Base-by-base conservation (phyloP, 2,888 invertebrate genomes). In the Leptodirus hochenwartii region DNA sequence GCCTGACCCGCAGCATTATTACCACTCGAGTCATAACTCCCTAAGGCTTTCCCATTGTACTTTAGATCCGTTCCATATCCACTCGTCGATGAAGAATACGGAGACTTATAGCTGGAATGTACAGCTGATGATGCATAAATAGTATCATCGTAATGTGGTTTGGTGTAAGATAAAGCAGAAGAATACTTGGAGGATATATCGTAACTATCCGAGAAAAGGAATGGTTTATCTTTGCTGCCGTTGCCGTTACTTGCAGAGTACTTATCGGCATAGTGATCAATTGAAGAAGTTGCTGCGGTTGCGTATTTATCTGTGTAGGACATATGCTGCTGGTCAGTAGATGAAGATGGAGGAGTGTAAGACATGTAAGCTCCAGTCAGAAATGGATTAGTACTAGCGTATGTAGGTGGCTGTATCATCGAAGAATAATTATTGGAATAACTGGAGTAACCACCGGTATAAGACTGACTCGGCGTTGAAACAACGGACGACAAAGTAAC, bases 311-410 rank as follows among this genome's bases (percentile, higher is more conserved):
- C 51, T 15, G 41, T 42, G 22, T 43, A 41, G 27, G 32, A 38
- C 17, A 34, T 31, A 11, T 49, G 47, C 10, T 43, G 43, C 4
- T 34, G n/a, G n/a, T n/a, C n/a, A n/a, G n/a, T n/a, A n/a, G n/a
- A n/a, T n/a, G n/a, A n/a, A n/a, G n/a, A n/a, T n/a, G n/a, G 38
- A 1, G 54, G 47, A 14, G 44, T 48, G 38, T 55, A 55, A 32
- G 51, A 51, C 41, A 56, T 39, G 36, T 56, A 57, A 6, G 56
- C 54, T 2, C 56, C 57, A 3, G 56, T 56, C 44, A 70, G 53
- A 52, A 69, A 69, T 32, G 69, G 69, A 53, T 69, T 70, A 27
- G 69, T 70, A 36, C 57, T 58, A n/a, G 53, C 54, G 36, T 56
- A 58, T 6, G 54, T 54, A 3, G 53, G 49, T 4, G 54, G 53